Conservation (phyloP, 1,140 invertebrate species). For the Coptotermes formosanus region DNA sequence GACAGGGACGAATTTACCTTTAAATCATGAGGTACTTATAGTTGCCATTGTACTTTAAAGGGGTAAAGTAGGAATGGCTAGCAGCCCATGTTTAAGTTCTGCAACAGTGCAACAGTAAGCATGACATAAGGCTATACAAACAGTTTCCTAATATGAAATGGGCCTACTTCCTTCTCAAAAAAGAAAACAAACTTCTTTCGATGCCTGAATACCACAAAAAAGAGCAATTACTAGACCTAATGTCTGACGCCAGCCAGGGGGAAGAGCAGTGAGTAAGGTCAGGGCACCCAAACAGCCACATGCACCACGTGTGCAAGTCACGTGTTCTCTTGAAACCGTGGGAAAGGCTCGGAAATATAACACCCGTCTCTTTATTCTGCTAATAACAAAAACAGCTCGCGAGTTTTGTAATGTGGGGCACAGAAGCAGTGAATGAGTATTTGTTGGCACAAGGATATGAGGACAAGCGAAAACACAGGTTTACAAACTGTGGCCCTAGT, state of each 20-base stretch:
- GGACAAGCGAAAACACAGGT: not conserved
- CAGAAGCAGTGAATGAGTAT: not conserved
- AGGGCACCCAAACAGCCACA: not conserved
- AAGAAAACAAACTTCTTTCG: not conserved
- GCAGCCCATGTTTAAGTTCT: too few species aligned
- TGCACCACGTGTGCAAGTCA: not conserved
- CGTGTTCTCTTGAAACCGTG: not conserved
- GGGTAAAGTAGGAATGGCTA: too few species aligned
- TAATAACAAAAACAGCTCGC: not conserved
- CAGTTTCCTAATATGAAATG: not conserved
- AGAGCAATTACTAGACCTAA: not conserved
- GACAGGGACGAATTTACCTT: too few species aligned
- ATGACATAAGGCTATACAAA: not conserved
- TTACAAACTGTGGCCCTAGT: not conserved
- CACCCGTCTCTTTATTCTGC: not conserved
- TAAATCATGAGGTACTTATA: too few species aligned
- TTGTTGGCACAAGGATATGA: not conserved
- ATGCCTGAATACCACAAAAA: not conserved
- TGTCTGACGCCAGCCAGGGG: not conserved
- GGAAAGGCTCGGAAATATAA: not conserved
- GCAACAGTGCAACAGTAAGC: not conserved
- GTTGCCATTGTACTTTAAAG: too few species aligned
- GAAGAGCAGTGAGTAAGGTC: slow-evolving; percentile 3
- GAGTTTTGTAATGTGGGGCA: not conserved
- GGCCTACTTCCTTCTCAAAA: not conserved